Base-by-base conservation (phyloP, 2,888 invertebrate genomes). In the Mycalesis mineus region DNA sequence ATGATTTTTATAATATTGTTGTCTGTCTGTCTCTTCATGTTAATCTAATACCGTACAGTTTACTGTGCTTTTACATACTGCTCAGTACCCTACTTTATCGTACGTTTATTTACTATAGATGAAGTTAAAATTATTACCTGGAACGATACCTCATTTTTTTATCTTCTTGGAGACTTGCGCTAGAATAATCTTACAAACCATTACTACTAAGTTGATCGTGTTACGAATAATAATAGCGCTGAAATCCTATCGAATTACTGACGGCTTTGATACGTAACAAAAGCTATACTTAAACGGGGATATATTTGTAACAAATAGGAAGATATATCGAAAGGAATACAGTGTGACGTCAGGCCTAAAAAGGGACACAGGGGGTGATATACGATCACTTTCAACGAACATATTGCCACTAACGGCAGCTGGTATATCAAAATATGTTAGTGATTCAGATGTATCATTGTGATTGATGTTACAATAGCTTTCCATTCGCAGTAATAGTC, bases 341-440 rank as follows among this genome's bases (percentile, higher is more conserved):
- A 52, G 37, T 48, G 15, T 42, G 48, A 28, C 33, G 33, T 49
- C 41, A 48, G 33, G 48, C 47, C 55, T 61, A 56, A 58, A 56
- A 56, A 53, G 55, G 55, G 52, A 44, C 55, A 36, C 41, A 14
- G 29, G 42, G 37, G 49, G 55, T 61, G 55, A 58, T 58, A 45
- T 58, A 58, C 41, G 55, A 55, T 58, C 48, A 22, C 39, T 52
- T 33, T 29, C 33, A 39, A 41, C 29, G 44, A 39, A 45, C 41
- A 40, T 55, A 55, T 52, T 49, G 42, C 48, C 29, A 40, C 50
- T 50, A 47, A 45, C 55, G 47, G 41, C 48, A 56, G 49, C 29
- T 44, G 29, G 13, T 47, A 45, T 61, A 51, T 55, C 13, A 41
- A 42, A 36, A 53, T 44, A 42, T 47, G 4, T 15, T 36, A 48